Evolutionary conservation across 2,888 invertebrate species (phyloP), one percentile per base, ranked within the genome.

Genomic region (Keiferia lycopersicella): DNA sequence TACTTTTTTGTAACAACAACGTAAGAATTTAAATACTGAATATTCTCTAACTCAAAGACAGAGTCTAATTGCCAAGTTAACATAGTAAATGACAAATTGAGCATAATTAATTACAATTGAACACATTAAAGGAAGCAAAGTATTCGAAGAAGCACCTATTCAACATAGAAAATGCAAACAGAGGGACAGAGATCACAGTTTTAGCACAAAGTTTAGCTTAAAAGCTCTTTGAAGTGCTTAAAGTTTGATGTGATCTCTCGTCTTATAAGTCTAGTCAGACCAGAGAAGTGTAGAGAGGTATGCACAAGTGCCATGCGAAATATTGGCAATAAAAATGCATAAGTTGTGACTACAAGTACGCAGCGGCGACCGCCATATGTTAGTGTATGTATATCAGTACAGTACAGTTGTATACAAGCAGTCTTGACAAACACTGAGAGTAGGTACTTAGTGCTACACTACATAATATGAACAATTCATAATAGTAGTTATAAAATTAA

Each of bases 371-470:
- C 86, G 81, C 81, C 75, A 75, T 78, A 78, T 75, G 82, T 86
- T 58, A 62, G 60, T 62, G 56, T 83, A 84, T 86, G 81, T 88
- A 83, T 86, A 87, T 88, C 86, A 87, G 85, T 88, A 86, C 72
- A 86, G 83, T 87, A 86, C 72, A 86, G 83, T 87, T 86, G 86
- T 88, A 88, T 87, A 90, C 86, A 91, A 91, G 90, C 91, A 91
- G 91, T 91, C 91, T 91, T 91, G 85, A 86, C 87, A 89, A 88
- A 90, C 88, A 90, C 88, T 88, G 90, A 91, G 88, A 91, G 81
- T 87, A 88, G 86, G 82, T 87, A 86, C 89, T 88, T 90, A 91
- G 86, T 86, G 84, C 87, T 90, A 91, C 78, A 88, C 70, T 34
- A 79, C 75, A 72, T 71, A 71, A 79, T 80, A 83, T 74, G 83